Evolutionary conservation across 2,797 vertebrate species (phyloP).

Genomic region (Myiotriccus ornatus): DNA sequence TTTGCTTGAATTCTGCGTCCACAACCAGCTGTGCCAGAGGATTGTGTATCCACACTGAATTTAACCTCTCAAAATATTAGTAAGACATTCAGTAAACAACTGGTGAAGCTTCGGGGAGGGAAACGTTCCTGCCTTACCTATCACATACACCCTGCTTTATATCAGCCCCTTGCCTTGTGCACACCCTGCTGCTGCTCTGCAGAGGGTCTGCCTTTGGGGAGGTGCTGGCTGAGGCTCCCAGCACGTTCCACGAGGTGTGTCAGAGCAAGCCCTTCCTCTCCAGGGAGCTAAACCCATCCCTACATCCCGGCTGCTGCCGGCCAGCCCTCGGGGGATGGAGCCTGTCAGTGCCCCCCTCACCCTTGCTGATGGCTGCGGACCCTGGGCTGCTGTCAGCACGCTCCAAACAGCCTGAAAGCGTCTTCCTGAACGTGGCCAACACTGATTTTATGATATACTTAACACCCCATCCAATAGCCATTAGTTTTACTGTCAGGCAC

Average conservation of each 20-base stretch:
- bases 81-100: background rate
- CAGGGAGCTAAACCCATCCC: rapidly evolving
- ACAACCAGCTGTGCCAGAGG: background rate
- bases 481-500: conserved; percentile 74
- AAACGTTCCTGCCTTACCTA: rapidly evolving
- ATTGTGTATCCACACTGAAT: background rate
- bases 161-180: rapidly evolving
- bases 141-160: rapidly evolving
- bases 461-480: conserved; percentile 70
- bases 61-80: background rate
- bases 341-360: background rate
- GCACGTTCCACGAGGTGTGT: rapidly evolving
- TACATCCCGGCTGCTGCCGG: rapidly evolving
- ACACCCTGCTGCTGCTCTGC: background rate
- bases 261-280: background rate
- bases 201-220: rapidly evolving
- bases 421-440: conserved; percentile 7
- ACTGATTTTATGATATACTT: conserved; percentile 75
- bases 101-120: background rate
- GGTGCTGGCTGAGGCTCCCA: background rate
- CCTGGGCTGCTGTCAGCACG: conserved; percentile 17
- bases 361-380: background rate
- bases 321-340: rapidly evolving
- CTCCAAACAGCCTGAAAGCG: background rate
- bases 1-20: background rate